Evolutionary conservation across 2,113 vertebrate genomes (phyloP), one percentile per base, ranked within the genome.

Genomic region (Labrus mixtus): DNA sequence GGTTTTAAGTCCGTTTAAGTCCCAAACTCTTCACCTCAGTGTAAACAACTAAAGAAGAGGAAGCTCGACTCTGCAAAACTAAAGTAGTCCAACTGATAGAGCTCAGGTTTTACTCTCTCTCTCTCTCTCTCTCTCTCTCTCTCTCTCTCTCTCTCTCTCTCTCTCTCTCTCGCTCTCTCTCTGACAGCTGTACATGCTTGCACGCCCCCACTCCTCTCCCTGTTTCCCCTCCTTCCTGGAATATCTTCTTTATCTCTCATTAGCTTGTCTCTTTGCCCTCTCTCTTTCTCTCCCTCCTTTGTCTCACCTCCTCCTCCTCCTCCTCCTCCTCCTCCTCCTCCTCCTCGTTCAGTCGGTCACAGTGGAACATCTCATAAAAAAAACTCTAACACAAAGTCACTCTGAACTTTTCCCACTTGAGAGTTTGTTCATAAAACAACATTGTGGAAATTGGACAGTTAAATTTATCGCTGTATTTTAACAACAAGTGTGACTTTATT

Each of bases 311-410:
- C 25, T 13, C 12, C 56, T 39, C 20, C 57, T 39, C 29, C 25
- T 54, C n/a, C 19, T 25, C 6, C n/a, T n/a, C n/a, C 36, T 23
- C 19, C 25, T 13, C 12, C 56, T 39, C 20, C 57, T 39, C 29
- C 25, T 54, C n/a, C 19, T 25, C 6, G 16, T 1, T 15, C 10
- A 29, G 36, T 29, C 8, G n/a, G 51, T 62, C 17, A 56, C 6
- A 73, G 60, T 83, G 84, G 83, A 89, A 87, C 78, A 78, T 61
- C 87, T 68, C 65, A 13, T 88, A 84, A 88, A 86, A 86, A 25
- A 23, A 22, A 62, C 23, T 16, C 13, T 17, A 61, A 55, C 56
- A 48, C 2, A 16, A 77, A 68, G 61, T 6, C 17, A 54, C 70
- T 65, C 61, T 80, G 60, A 82, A 61, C 68, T 72, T 83, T 79